Evolutionary conservation across 1,140 invertebrate genomes (phyloP).

Genomic region (Drosophila bipectinata): DNA sequence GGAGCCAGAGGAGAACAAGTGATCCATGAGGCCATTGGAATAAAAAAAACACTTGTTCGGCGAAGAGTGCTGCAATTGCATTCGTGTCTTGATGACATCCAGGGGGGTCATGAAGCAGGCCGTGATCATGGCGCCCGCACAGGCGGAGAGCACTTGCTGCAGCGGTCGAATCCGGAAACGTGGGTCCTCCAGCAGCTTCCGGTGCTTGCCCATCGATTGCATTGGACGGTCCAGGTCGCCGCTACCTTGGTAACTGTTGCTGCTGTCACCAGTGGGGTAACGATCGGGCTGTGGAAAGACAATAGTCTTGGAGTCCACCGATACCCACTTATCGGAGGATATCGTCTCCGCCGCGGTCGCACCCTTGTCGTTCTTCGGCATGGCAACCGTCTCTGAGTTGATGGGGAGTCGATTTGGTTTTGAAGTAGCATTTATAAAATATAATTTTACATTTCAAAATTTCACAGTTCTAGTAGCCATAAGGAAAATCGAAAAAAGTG

Average conservation of each 20-base stretch:
- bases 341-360: background rate
- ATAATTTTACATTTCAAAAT: slow-evolving; percentile 35
- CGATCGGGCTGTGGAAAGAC: background rate
- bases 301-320: slow-evolving; percentile 2
- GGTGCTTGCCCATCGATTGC: background rate
- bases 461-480: slow-evolving; percentile 23
- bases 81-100: slow-evolving; percentile 99
- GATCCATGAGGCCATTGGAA: slow-evolving; percentile 99
- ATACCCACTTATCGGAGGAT: background rate
- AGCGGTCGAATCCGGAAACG: slow-evolving; percentile 90
- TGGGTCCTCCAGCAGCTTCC: slow-evolving; percentile 86
- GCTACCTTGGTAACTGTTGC: background rate
- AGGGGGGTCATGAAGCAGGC: slow-evolving; percentile 97
- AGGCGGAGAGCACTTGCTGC: slow-evolving; percentile 96
- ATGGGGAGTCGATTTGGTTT: slow-evolving; percentile 10
- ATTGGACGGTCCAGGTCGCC: background rate
- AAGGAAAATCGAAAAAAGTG: slow-evolving; percentile 3
- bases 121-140: slow-evolving; percentile 94
- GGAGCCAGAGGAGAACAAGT: slow-evolving; percentile 92
- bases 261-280: background rate
- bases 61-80: slow-evolving; percentile 94
- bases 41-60: slow-evolving; percentile 97
- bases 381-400: slow-evolving; percentile 22
- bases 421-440: slow-evolving; percentile 16
- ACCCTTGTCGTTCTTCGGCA: slow-evolving; percentile 33